phyloP scores from a whole-genome alignment of 2,888 invertebrate genomes.

The Alloplasta piceator region DNA sequence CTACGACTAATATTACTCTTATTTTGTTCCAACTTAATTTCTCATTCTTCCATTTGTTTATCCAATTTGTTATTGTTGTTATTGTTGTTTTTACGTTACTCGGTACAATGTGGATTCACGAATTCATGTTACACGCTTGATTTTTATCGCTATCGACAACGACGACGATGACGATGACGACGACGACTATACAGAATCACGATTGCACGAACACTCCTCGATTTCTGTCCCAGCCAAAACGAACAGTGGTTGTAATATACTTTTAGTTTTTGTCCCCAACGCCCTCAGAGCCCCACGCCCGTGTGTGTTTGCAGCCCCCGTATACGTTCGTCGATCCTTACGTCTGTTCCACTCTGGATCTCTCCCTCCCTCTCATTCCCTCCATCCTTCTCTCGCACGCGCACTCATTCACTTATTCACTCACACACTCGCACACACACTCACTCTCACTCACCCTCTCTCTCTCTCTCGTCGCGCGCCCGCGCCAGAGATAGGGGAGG shows the following conservation, averaged over 20 bases:
- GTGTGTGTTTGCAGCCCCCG: conserved; percentile 60
- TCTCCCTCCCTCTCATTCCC: conserved; percentile 50
- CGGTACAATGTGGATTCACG: not conserved
- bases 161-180: conserved; percentile 35
- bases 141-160: conserved; percentile 5
- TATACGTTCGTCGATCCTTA: conserved; percentile 57
- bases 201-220: conserved; percentile 59
- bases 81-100: not conserved
- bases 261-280: conserved; percentile 54
- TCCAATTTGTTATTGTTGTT: conserved; percentile 7
- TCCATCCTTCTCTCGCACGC: conserved; percentile 40
- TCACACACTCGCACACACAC: conserved; percentile 67
- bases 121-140: not conserved
- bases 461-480: conserved; percentile 68
- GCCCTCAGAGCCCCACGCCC: conserved; percentile 59
- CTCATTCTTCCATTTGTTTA: conserved; percentile 59
- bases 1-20: not conserved
- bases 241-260: conserved; percentile 46
- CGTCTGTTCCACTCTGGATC: conserved; percentile 52
- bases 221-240: conserved; percentile 45
- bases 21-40: conserved; percentile 56
- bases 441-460: conserved; percentile 35
- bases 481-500: conserved; percentile 76
- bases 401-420: conserved; percentile 32
- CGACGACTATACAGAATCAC: conserved; percentile 57